These are phyloP conservation scores for Thryonomys swinderianus DNA, from an alignment of 2,113 vertebrate genomes.

Conservation along the genomic window DNA sequence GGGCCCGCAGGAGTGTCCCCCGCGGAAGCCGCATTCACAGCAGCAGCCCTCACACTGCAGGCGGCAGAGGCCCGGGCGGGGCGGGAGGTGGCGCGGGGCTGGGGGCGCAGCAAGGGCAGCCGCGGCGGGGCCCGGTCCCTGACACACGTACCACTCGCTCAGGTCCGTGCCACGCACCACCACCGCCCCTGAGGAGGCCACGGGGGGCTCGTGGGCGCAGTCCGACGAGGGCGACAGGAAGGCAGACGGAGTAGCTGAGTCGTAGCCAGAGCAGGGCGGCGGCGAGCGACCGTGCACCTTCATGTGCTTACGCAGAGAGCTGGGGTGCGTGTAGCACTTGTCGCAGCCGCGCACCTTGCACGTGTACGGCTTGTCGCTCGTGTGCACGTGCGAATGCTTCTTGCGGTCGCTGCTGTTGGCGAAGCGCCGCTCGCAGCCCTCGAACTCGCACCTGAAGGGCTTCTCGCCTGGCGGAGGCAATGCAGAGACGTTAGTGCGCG, in stretches of 20 bases:
- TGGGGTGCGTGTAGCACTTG: constrained; percentile 99
- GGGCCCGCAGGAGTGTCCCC: constrained; percentile 82
- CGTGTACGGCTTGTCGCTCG: constrained; percentile 99
- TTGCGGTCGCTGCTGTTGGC: constrained; percentile 99
- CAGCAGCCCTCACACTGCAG: not conserved
- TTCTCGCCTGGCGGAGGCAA: constrained; percentile 94
- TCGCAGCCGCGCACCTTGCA: constrained; percentile 99
- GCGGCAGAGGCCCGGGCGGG: constrained; percentile 79
- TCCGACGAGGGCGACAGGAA: constrained; percentile 96
- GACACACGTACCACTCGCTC: constrained; percentile 98
- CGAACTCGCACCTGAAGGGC: constrained; percentile 98
- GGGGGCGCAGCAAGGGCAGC: constrained; percentile 86
- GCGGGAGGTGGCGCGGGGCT: constrained; percentile 87
- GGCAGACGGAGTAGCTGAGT: constrained; percentile 93
- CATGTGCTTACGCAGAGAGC: constrained; percentile 99
- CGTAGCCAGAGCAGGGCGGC: constrained; percentile 96
- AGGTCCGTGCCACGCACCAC: constrained; percentile 91
- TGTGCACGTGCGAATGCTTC: constrained; percentile 99
- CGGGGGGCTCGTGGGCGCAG: constrained; percentile 91
- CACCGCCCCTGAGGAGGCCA: constrained; percentile 86
- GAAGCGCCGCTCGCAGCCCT: constrained; percentile 98
- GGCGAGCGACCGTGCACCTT: constrained; percentile 99
- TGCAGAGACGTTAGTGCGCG: constrained; percentile 79
- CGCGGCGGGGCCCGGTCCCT: constrained; percentile 89
- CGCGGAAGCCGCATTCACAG: not conserved